These are phyloP conservation scores for Myxocyprinus asiaticus DNA, from an alignment of 2,113 vertebrate genomes.

Conservation along the genomic window DNA sequence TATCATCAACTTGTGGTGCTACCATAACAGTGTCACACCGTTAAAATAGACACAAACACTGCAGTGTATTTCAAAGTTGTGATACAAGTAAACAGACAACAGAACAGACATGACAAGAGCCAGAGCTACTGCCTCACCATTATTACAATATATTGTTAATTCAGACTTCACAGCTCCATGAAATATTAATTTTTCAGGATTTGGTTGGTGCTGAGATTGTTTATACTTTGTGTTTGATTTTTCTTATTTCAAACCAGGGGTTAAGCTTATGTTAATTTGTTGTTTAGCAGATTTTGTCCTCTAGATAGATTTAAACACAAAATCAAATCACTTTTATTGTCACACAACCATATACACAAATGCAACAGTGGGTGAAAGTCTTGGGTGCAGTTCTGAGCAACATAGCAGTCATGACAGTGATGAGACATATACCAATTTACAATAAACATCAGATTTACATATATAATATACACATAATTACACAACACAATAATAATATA, in stretches of 20 bases:
- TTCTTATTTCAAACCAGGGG: background rate
- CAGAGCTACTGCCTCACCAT: background rate
- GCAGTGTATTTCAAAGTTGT: constrained; percentile 11
- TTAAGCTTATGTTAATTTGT: background rate
- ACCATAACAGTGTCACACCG: background rate
- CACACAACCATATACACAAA: no score
- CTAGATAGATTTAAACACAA: background rate
- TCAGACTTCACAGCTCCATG: background rate
- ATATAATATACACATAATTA: no score
- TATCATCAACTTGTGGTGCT: background rate
- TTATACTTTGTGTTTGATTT: constrained; percentile 46
- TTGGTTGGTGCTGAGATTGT: constrained; percentile 24
- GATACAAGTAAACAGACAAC: background rate
- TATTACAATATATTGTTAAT: background rate
- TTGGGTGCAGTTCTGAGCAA: no score
- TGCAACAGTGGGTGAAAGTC: no score
- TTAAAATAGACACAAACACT: constrained; percentile 12
- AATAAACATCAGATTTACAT: no score
- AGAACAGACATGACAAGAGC: background rate
- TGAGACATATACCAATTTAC: no score
- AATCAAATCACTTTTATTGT: no score
- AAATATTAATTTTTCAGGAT: background rate
- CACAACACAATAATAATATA: no score
- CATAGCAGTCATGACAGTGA: no score
- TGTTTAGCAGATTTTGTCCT: background rate